These are phyloP conservation scores for Eilema sororculum DNA, from an alignment of 2,888 invertebrate genomes.

Conservation along the genomic window DNA sequence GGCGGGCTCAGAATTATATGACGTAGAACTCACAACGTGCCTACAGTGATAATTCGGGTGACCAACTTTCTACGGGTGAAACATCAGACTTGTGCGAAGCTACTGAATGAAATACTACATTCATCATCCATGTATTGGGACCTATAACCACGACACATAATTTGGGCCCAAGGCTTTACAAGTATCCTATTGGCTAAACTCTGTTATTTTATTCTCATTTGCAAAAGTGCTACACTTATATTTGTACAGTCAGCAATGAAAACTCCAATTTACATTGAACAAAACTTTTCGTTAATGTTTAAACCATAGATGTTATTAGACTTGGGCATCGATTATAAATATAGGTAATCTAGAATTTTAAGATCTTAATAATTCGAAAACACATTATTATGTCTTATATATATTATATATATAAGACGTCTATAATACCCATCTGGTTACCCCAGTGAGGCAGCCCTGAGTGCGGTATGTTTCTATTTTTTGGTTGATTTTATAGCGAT, in stretches of 20 bases:
- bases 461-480: too few relatives aligned
- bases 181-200: constrained; percentile 37
- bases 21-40: neutral
- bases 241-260: constrained; percentile 10
- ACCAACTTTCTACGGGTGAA: constrained; percentile 39
- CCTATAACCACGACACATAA: constrained; percentile 26
- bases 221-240: constrained; percentile 31
- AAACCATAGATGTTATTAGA: too few relatives aligned
- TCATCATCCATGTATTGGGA: constrained; percentile 27
- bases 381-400: too few relatives aligned
- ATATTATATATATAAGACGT: too few relatives aligned
- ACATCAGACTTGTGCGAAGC: constrained; percentile 43
- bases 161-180: constrained; percentile 47
- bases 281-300: too few relatives aligned
- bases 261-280: neutral
- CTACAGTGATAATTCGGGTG: constrained; percentile 16
- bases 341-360: too few relatives aligned
- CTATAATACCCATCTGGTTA: too few relatives aligned
- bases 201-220: constrained; percentile 38
- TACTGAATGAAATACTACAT: constrained; percentile 35
- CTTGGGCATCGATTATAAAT: too few relatives aligned
- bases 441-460: too few relatives aligned
- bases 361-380: too few relatives aligned
- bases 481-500: too few relatives aligned
- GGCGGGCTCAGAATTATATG: neutral